Percentiles rank a stretch among this genome's conserved stretches.
Evolutionary conservation across 2,888 invertebrate genomes (phyloP).

Genomic region (Harpalus rufipes): DNA sequence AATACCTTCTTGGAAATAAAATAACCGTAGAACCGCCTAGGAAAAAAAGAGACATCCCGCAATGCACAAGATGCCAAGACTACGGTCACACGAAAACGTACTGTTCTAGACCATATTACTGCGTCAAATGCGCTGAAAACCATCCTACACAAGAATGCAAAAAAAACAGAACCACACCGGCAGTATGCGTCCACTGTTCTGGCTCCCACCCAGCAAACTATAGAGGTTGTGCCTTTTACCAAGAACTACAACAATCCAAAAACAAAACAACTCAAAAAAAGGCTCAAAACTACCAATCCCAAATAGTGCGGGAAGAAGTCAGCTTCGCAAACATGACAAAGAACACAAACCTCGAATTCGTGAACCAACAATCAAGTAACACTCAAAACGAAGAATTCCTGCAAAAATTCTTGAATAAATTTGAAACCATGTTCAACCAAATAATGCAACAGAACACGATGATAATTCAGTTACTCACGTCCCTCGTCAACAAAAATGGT

Average conservation of each 20-base stretch:
- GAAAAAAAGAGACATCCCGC: no score
- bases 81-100: constrained; percentile 69
- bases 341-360: background rate
- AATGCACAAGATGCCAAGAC: constrained; percentile 69
- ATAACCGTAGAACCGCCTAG: constrained; percentile 68
- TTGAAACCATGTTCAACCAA: no score
- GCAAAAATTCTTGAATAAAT: no score
- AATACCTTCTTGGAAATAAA: constrained; percentile 62
- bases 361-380: background rate
- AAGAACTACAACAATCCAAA: no score
- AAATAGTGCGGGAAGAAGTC: no score
- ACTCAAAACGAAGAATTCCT: background rate
- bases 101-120: constrained; percentile 66
- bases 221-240: constrained; percentile 60
- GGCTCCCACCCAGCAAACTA: constrained; percentile 68
- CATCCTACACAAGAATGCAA: constrained; percentile 67
- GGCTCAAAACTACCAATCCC: no score
- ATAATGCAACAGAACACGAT: no score
- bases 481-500: no score
- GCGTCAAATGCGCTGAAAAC: constrained; percentile 69
- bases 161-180: constrained; percentile 57
- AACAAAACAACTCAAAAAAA: no score
- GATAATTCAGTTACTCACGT: no score
- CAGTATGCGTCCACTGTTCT: constrained; percentile 67
- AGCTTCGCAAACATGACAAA: constrained; percentile 12